Evolutionary conservation across 2,888 invertebrate genomes (phyloP), one percentile per base, ranked within the genome.

Genomic region (Darwinula stevensoni): DNA sequence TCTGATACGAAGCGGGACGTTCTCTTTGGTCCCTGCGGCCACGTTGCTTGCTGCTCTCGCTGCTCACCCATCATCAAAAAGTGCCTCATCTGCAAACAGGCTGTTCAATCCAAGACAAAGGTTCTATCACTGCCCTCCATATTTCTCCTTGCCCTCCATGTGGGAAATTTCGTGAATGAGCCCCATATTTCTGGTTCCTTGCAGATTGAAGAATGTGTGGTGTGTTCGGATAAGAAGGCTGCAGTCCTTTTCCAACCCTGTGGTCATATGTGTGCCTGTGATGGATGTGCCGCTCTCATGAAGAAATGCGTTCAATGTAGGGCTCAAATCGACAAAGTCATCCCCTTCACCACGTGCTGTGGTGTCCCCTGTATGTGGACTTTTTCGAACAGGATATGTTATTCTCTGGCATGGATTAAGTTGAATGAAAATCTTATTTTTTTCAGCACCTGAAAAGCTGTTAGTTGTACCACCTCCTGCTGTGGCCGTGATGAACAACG

Each of bases 221-320:
- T 91, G 26, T 91, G 91, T 53, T 84, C 84, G 13, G 82, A 82
- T 56, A 75, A 76, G 52, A 72, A 78, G 45, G 76, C 88, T 15
- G 67, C 75, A 14, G 73, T 84, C 34, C 62, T 88, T 48, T 88
- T 86, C 59, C 73, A 75, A 41, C 88, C 88, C 16, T 91, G 91
- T 56, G 74, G 76, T 32, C 86, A 91, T 56, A 80, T 88, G 68
- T 73, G 74, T 56, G 78, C 75, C 14, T 82, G 82, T 57, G 71
- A 53, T 28, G 40, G 41, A 43, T 91, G 88, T 56, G 75, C 84
- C 37, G 68, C 71, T 39, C 64, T 88, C 43, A 86, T 91, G 84
- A 86, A 86, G 59, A 88, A 88, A 57, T 91, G 91, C 57, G 82
- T 91, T 12, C 70, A 78, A 51, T 91, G 91, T 53, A 67, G 86